A percentile compares a stretch with the other conserved stretches of the same genome.
These are phyloP conservation scores for Hetaerina titia DNA, from an alignment of 2,888 invertebrate genomes.

Conservation along the genomic window DNA sequence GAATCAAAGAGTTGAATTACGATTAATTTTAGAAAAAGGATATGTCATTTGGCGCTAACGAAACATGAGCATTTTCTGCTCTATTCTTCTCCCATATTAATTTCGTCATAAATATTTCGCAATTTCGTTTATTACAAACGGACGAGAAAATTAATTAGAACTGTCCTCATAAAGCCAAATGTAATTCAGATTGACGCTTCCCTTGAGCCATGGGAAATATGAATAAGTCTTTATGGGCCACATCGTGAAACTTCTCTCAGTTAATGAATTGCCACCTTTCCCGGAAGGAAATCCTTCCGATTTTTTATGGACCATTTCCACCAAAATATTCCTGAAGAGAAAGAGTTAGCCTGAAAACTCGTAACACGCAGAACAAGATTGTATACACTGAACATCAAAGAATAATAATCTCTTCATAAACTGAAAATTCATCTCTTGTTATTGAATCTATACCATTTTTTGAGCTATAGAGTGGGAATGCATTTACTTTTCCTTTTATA, in stretches of 20 bases:
- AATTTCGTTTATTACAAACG: conserved; percentile 5
- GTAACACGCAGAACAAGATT: neutral
- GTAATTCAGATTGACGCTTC: neutral
- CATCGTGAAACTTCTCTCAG: neutral
- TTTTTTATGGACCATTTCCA: conserved; percentile 3
- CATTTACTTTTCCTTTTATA: too few species aligned
- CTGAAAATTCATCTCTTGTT: neutral
- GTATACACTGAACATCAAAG: neutral
- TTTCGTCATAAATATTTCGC: neutral
- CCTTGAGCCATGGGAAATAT: neutral
- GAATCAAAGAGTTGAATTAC: neutral
- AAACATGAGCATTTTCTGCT: neutral
- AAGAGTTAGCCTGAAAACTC: neutral
- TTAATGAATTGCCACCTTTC: neutral
- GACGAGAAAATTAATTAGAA: neutral
- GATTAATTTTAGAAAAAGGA: neutral
- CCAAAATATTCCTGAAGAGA: neutral
- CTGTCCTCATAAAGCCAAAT: neutral
- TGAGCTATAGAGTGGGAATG: neutral
- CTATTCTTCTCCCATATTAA: neutral
- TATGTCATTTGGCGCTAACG: too few species aligned
- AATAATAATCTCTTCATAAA: neutral
- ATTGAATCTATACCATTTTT: neutral
- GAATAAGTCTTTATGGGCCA: neutral
- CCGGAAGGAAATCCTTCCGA: neutral